Percentiles rank a stretch among this genome's conserved stretches.
These are phyloP conservation scores for Pangasianodon hypophthalmus DNA, from an alignment of 2,113 vertebrate species.

Conservation along the genomic window DNA sequence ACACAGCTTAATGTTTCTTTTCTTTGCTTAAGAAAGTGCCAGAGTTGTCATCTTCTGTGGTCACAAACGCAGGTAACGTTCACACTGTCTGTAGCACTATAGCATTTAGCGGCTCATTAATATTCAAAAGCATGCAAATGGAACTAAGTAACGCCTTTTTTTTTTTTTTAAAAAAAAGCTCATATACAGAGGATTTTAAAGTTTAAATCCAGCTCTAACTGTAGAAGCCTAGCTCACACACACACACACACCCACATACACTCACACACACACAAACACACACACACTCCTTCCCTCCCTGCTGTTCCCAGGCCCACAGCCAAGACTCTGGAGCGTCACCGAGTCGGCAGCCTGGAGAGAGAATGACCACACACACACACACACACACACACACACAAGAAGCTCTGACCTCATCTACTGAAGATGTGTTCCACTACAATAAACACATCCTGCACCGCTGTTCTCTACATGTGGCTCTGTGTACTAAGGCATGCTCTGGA, in stretches of 20 bases:
- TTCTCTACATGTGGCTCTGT: not conserved
- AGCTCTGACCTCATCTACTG: not conserved
- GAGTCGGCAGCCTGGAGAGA: conserved; percentile 33
- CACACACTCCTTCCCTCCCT: conserved; percentile 17
- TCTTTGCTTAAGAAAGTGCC: too few species aligned
- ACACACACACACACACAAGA: conserved; percentile 28
- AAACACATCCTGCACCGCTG: not conserved
- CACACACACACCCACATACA: not conserved
- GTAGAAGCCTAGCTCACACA: not conserved
- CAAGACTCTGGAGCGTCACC: conserved; percentile 28
- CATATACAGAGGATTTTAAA: not conserved
- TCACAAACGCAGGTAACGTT: not conserved
- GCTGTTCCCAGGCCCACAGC: conserved; percentile 29
- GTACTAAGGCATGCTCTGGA: not conserved
- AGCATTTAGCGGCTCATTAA: not conserved
- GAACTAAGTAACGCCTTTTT: not conserved
- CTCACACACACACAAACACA: conserved; percentile 15
- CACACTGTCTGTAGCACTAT: not conserved
- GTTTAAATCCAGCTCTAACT: not conserved
- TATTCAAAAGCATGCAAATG: not conserved
- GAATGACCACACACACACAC: conserved; percentile 23
- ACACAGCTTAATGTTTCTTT: too few species aligned
- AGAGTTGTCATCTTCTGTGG: not conserved
- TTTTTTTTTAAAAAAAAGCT: not conserved
- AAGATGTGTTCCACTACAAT: not conserved